These are phyloP conservation scores for Drosophila crucigera DNA, from an alignment of 2,888 invertebrate species.

Conservation along the genomic window DNA sequence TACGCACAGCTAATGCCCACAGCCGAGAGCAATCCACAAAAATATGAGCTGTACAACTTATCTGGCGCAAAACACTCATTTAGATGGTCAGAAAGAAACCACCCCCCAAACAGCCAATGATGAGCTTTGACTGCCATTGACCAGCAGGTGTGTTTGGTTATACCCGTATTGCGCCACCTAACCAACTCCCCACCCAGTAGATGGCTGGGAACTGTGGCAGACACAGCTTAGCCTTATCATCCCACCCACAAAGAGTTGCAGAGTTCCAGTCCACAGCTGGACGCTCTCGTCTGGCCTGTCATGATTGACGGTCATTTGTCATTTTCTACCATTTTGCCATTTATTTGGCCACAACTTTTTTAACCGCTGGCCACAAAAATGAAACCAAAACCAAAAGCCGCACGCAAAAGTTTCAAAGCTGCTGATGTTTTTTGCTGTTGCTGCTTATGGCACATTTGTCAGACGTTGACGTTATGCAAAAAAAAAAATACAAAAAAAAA, in stretches of 20 bases:
- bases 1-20: conserved; percentile 45
- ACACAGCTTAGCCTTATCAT: conserved; percentile 74
- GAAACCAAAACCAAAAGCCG: conserved; percentile 65
- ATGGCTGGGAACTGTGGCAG: conserved; percentile 43
- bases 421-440: conserved; percentile 29
- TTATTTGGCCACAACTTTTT: conserved; percentile 78
- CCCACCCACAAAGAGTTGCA: conserved; percentile 32
- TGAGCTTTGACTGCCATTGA: conserved; percentile 75
- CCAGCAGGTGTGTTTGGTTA: conserved; percentile 71
- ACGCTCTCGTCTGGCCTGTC: conserved; percentile 75
- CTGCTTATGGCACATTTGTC: conserved; percentile 83
- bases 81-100: conserved; percentile 49
- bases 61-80: conserved; percentile 74
- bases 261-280: conserved; percentile 44
- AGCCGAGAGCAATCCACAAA: conserved; percentile 52
- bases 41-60: conserved; percentile 61
- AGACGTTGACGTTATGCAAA: conserved; percentile 79
- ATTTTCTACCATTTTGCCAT: conserved; percentile 79
- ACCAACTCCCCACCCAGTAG: not conserved
- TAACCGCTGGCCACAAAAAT: conserved; percentile 65
- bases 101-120: conserved; percentile 48
- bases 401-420: conserved; percentile 69
- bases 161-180: conserved; percentile 14
- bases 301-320: conserved; percentile 85
- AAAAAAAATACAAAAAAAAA: conserved; percentile 35